Percentiles rank a stretch among this genome's conserved stretches.
phyloP scores from a whole-genome alignment of 2,797 vertebrate species.

The Darevskia mixta region DNA sequence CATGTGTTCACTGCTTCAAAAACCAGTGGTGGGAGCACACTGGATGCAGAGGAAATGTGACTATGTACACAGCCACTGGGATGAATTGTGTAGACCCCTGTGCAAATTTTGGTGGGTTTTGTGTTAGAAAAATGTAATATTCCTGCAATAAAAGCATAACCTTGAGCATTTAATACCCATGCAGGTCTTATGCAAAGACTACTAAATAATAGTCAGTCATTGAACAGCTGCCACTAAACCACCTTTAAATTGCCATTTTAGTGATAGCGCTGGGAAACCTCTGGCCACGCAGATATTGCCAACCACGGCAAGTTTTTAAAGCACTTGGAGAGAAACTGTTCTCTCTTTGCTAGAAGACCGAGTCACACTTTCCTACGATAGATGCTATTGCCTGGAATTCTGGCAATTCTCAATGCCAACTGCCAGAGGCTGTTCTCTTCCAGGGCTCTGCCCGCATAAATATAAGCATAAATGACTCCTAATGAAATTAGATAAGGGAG shows the following conservation, averaged over 20 bases:
- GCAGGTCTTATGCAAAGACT: neutral
- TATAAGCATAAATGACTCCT: slow-evolving; percentile 29
- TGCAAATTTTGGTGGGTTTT: neutral
- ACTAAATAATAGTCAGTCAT: neutral
- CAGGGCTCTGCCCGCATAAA: neutral
- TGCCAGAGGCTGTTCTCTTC: neutral
- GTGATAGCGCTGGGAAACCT: neutral
- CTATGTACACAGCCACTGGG: too few relatives aligned
- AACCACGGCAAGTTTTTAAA: neutral
- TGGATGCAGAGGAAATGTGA: too few relatives aligned
- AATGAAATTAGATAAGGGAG: slow-evolving; percentile 28
- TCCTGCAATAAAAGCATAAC: neutral
- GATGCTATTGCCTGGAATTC: slow-evolving; percentile 14
- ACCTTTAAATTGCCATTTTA: too few relatives aligned
- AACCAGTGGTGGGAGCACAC: too few relatives aligned
- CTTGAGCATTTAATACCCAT: neutral
- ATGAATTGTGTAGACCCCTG: neutral
- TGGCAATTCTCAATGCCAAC: neutral
- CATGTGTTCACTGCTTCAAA: too few relatives aligned
- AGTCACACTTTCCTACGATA: slow-evolving; percentile 26
- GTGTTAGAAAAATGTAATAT: neutral
- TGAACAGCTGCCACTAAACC: neutral
- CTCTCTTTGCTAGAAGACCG: neutral
- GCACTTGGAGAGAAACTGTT: rapidly evolving
- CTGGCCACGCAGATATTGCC: neutral